Evolutionary conservation across 37 sponge, comb jelly and placozoan species (phyloP), one percentile per base, ranked within the genome.

Genomic region (Beroe ovata): DNA sequence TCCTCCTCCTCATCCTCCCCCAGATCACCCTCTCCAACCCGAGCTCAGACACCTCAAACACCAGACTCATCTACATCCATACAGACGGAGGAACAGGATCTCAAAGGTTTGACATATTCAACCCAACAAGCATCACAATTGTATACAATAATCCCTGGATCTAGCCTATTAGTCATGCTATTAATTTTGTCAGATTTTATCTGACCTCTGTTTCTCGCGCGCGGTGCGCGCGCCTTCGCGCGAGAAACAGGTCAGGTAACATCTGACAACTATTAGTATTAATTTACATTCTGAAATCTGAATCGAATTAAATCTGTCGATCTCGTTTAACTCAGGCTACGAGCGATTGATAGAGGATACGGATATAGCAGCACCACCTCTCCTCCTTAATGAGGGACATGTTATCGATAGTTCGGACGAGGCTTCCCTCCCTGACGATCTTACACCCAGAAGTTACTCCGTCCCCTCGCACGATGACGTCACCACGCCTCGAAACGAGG

Each of bases 371-470:
- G 35, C 69, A 34, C 69, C 69, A 34, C 16, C 36, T 1, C 29
- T 66, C 33, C 4, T 66, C 36, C 69, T 66, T 14, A 66, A 66
- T 16, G 69, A 66, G 69, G 69, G 69, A 18, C 32, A 66, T 6
- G 34, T 66, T 18, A 66, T 66, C 36, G 69, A 66, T 16, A 61
- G 63, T 61, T 47, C 54, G 11, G 63, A 61, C 21, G 30, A 30
- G 2, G 69, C 18, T 30, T 19, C 16, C 1, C 32, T 14, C 19
- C 32, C 8, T 26, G 30, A 66, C 36, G 69, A 66, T 32, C 35
- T 66, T 1, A 66, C 69, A 18, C 69, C 69, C 3, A 34, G 69
- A 11, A 47, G 54, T 11, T 47, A 6, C 54, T 16, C 11, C 54
- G 6, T 47, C 54, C 6, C 54, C 11, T 11, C 54, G 54, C 54